Base-by-base conservation (phyloP, 2,113 vertebrate genomes). In the Corythoichthys haematopterus region DNA sequence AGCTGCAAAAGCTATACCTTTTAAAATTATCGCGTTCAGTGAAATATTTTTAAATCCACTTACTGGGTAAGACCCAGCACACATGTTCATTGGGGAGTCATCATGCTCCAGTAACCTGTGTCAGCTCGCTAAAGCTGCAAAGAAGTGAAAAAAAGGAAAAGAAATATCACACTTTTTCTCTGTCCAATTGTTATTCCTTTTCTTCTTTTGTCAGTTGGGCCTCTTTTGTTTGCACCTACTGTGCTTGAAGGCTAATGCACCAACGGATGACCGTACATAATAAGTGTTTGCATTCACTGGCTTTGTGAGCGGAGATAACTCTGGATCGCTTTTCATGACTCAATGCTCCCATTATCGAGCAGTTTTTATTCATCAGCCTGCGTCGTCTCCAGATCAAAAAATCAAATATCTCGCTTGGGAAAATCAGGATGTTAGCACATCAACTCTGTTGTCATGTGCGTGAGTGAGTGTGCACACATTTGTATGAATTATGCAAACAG, bases 311-410 rank as follows among this genome's bases (percentile, higher is more conserved):
- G 85, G 71, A 79, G 79, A 71, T 77, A n/a, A 37, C 71, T 78
- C 64, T 70, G 62, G 81, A 77, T 72, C 72, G 62, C 72, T 84
- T 83, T 81, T 83, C 85, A 84, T 85, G 86, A 83, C 74, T 86
- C 77, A 79, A 69, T 62, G 78, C 82, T 82, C 85, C 74, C 80
- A 83, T 86, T 86, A 82, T 83, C 68, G 57, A 61, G 65, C 64
- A 13, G 33, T 74, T 79, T 84, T 78, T 78, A 77, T 83, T 75
- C 81, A 79, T 84, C 67, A 56, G 61, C 71, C 61, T 59, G 64
- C 47, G 79, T 77, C 58, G 68, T 80, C 75, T 72, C 74, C 70
- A 73, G 61, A 85, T 83, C 75, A 68, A 45, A 80, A 79, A 80
- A 77, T 84, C 77, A 81, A 83, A 83, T 76, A 71, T 81, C 76